Evolutionary conservation across 2,113 vertebrate genomes (phyloP).

Genomic region (Chaetodon auriga): DNA sequence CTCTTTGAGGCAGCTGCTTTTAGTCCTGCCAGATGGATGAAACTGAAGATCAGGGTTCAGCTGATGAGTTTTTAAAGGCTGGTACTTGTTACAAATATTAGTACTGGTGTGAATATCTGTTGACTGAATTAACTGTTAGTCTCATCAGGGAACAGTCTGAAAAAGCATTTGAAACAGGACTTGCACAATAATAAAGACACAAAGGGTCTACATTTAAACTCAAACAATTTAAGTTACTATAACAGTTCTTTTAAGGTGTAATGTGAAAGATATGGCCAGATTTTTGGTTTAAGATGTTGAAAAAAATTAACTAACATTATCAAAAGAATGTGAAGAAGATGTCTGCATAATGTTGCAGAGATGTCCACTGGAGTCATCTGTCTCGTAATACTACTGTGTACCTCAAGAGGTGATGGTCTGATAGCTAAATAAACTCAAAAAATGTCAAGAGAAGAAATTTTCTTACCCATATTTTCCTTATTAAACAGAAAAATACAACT

Average conservation of each 20-base stretch:
- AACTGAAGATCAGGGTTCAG: neutral
- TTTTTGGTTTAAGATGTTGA: no score
- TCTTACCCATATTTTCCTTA: no score
- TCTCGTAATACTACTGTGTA: no score
- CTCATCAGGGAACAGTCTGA: neutral
- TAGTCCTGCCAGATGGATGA: slow-evolving; percentile 4
- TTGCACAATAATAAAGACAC: neutral
- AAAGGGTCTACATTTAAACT: neutral
- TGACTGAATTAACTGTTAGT: neutral
- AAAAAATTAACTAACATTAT: no score
- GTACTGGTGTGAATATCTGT: neutral
- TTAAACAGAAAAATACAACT: no score
- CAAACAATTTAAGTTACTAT: neutral
- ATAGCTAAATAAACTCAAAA: no score
- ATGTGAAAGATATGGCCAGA: no score
- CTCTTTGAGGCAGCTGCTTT: neutral
- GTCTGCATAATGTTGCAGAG: no score
- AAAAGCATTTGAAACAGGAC: neutral
- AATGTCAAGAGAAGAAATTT: no score
- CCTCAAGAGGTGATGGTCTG: no score
- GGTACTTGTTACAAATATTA: neutral
- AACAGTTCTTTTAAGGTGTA: neutral
- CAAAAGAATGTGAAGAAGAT: no score
- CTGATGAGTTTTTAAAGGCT: neutral
- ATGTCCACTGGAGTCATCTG: no score